phyloP scores from a whole-genome alignment of 2,888 invertebrate genomes.

The Drosophila merina region DNA sequence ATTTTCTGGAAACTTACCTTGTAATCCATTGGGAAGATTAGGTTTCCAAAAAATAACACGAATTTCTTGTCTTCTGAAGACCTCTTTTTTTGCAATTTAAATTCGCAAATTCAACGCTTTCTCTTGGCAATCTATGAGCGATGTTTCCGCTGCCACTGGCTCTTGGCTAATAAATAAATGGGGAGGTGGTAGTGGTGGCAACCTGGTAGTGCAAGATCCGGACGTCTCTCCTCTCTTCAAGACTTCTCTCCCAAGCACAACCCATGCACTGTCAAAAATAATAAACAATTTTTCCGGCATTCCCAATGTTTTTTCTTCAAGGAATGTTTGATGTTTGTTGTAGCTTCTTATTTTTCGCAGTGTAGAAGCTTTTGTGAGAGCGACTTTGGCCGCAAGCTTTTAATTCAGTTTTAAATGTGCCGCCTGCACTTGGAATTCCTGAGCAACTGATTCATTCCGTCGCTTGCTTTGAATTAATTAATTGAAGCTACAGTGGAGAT shows the following conservation, averaged over 20 bases:
- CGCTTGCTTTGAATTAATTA: slow-evolving; percentile 27
- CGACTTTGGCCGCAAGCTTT: slow-evolving; percentile 39
- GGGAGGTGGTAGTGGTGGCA: slow-evolving; percentile 5
- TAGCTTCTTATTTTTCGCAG: not conserved
- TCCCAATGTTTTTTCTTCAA: too few relatives aligned
- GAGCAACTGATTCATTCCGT: slow-evolving; percentile 24
- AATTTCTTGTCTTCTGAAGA: not conserved
- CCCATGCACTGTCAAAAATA: not conserved
- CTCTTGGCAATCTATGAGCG: slow-evolving; percentile 5
- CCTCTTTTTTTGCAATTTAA: not conserved
- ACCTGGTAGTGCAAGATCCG: not conserved
- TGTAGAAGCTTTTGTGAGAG: slow-evolving; percentile 36
- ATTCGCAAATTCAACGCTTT: slow-evolving; percentile 10
- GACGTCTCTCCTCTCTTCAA: not conserved
- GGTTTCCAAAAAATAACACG: not conserved
- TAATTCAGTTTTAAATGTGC: slow-evolving; percentile 16
- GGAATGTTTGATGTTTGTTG: too few relatives aligned
- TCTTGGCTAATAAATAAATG: slow-evolving; percentile 18
- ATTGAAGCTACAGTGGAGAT: slow-evolving; percentile 17
- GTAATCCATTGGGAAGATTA: slow-evolving; percentile 60
- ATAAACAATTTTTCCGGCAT: not conserved
- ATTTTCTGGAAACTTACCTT: slow-evolving; percentile 50
- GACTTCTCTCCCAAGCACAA: not conserved
- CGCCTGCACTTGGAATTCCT: slow-evolving; percentile 36
- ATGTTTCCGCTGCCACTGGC: slow-evolving; percentile 14